Conservation (phyloP, 2,888 invertebrate species). For the Cataglyphis altisquamis region DNA sequence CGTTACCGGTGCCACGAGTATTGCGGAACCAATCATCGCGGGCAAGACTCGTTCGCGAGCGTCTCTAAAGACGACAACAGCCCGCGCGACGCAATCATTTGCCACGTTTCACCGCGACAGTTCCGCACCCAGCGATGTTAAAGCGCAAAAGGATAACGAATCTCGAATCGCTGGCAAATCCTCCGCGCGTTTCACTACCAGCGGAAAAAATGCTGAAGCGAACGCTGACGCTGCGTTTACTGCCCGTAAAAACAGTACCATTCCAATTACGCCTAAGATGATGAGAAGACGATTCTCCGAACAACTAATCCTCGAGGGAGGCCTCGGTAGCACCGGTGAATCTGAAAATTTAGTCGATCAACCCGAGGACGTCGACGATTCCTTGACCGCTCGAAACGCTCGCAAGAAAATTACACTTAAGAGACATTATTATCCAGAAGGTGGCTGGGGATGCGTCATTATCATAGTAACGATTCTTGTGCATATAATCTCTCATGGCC, state of each 20-base stretch:
- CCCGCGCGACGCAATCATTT: constrained; percentile 24
- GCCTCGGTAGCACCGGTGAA: constrained; percentile 74
- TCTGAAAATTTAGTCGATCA: constrained; percentile 76
- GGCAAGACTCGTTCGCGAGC: constrained; percentile 50
- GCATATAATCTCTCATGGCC: constrained; percentile 91
- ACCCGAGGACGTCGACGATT: constrained; percentile 73
- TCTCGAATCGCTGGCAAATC: not conserved
- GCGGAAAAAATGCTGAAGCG: constrained; percentile 62
- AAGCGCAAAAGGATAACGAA: not conserved
- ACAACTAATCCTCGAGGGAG: constrained; percentile 81
- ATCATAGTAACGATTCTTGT: constrained; percentile 90
- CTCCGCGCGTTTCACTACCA: not conserved
- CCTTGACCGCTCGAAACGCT: constrained; percentile 79
- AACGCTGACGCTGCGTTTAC: constrained; percentile 43
- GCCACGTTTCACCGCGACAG: constrained; percentile 34
- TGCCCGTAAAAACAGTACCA: constrained; percentile 68
- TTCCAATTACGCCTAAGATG: constrained; percentile 80
- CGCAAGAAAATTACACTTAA: constrained; percentile 80
- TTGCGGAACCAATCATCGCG: constrained; percentile 61
- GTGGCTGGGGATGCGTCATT: constrained; percentile 95
- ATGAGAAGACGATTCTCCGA: constrained; percentile 82
- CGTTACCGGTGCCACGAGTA: constrained; percentile 32
- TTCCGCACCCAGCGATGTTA: constrained; percentile 8
- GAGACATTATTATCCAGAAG: constrained; percentile 93
- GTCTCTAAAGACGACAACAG: constrained; percentile 42